Percentiles rank a stretch among this genome's conserved stretches.
Evolutionary conservation across 2,113 vertebrate species (phyloP).

Genomic region (Mobula hypostoma): DNA sequence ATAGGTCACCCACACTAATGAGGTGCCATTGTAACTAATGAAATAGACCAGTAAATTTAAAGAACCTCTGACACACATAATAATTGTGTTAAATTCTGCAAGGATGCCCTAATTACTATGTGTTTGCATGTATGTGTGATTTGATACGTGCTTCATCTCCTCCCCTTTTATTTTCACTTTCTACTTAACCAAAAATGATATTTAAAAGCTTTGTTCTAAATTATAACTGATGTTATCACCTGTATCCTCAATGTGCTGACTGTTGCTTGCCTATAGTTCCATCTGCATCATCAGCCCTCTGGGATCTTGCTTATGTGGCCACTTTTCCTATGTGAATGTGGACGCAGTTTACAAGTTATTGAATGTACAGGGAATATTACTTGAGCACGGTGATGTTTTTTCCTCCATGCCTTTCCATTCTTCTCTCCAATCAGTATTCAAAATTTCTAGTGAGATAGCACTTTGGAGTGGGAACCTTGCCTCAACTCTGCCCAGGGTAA

Average conservation of each 20-base stretch:
- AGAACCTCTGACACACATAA: not conserved
- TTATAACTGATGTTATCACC: not conserved
- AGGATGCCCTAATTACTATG: conserved; percentile 27
- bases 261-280: conserved; percentile 27
- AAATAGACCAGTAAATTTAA: conserved; percentile 9
- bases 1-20: conserved; percentile 32
- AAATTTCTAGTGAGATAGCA: not conserved
- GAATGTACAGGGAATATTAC: conserved; percentile 3
- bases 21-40: conserved; percentile 29
- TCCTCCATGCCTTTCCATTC: conserved; percentile 23
- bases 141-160: conserved; percentile 27
- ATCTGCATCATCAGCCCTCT: not conserved
- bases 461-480: not conserved
- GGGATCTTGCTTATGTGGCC: not conserved
- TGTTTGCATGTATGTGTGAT: conserved; percentile 16
- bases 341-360: not conserved
- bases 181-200: not conserved
- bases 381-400: conserved; percentile 17
- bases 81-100: conserved; percentile 5
- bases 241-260: conserved; percentile 18
- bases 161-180: not conserved
- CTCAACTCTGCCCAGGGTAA: not conserved
- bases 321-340: conserved; percentile 9
- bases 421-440: not conserved
- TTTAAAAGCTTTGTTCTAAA: conserved; percentile 16